These are phyloP conservation scores for Psilopogon haemacephalus DNA, from an alignment of 2,113 vertebrate species.

Conservation along the genomic window DNA sequence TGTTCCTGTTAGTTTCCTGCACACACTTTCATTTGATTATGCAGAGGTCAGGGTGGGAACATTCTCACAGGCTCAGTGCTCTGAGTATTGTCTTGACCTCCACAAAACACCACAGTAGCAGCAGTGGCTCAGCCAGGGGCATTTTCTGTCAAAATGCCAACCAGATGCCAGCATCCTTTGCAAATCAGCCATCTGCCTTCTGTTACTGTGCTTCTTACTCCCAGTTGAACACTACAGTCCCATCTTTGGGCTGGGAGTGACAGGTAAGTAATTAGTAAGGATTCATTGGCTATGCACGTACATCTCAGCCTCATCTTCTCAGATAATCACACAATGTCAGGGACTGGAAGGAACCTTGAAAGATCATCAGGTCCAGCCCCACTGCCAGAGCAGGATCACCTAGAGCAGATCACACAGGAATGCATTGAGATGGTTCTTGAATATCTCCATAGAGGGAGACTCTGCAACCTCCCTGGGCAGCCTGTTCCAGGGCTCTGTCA, in stretches of 20 bases:
- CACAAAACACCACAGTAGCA: too few species aligned
- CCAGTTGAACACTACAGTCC: neutral
- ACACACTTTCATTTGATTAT: neutral
- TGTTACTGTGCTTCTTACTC: neutral
- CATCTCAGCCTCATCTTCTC: neutral
- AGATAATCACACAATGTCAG: too few species aligned
- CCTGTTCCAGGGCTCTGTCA: too few species aligned
- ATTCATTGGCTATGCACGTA: neutral
- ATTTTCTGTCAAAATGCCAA: neutral
- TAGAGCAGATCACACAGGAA: too few species aligned
- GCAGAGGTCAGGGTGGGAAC: neutral
- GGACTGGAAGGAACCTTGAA: too few species aligned
- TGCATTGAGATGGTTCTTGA: too few species aligned
- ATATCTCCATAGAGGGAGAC: too few species aligned
- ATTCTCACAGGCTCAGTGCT: neutral
- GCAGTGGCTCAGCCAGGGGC: neutral
- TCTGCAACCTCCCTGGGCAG: too few species aligned
- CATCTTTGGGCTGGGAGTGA: neutral
- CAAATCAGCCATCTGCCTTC: neutral
- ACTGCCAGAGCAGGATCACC: too few species aligned
- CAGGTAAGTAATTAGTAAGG: neutral
- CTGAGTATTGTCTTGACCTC: rapidly evolving
- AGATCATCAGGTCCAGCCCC: too few species aligned
- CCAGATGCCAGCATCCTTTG: neutral
- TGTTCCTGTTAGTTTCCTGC: too few species aligned